Percentiles rank a stretch among this genome's conserved stretches.
Conservation (phyloP, 1,140 invertebrate genomes). For the Eupristina koningsbergeri region DNA sequence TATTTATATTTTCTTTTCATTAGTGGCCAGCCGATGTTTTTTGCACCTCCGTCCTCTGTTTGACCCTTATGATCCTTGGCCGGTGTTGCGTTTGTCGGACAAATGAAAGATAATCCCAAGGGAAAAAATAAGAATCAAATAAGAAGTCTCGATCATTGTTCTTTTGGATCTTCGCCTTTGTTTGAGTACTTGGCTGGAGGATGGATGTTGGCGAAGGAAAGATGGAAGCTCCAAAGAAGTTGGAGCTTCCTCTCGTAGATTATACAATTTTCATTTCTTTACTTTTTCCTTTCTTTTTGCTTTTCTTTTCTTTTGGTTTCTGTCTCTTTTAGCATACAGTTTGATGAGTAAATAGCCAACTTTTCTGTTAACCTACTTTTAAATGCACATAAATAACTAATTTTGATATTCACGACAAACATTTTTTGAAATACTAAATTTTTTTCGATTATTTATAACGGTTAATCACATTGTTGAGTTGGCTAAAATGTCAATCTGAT, state of each 20-base stretch:
- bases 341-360: slow-evolving; percentile 1
- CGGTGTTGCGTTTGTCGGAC: neutral
- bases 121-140: neutral
- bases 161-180: neutral
- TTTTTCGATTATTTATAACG: no score
- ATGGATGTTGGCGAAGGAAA: no score
- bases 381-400: neutral
- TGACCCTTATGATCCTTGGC: slow-evolving; percentile 37
- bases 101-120: slow-evolving; percentile 31
- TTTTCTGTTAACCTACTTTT: slow-evolving; percentile 27
- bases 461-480: no score
- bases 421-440: no score
- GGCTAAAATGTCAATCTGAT: no score
- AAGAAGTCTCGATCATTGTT: slow-evolving; percentile 15
- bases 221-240: no score
- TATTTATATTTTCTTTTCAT: slow-evolving; percentile 67
- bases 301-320: neutral
- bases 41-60: no score
- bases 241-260: slow-evolving; percentile 8
- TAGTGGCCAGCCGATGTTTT: slow-evolving; percentile 44
- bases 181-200: slow-evolving; percentile 4
- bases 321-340: neutral
- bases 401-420: slow-evolving; percentile 2
- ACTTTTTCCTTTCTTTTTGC: neutral
- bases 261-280: slow-evolving; percentile 34